Conservation (phyloP, 2,113 vertebrate species). For the rabbit (Oryctolagus cuniculus) region DNA sequence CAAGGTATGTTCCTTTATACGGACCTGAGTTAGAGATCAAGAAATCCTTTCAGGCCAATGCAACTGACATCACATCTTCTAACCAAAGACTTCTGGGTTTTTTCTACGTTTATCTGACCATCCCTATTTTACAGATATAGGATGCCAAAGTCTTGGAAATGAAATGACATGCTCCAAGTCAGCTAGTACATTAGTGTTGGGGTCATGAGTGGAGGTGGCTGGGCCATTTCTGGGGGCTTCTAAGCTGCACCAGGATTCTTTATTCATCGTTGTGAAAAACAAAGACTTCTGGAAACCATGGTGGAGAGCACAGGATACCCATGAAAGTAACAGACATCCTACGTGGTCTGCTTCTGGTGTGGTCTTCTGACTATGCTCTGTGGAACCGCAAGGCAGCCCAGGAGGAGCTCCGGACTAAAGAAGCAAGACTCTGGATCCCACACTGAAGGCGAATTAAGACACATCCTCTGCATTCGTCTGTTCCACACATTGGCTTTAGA, state of each 20-base stretch:
- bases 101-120: background rate
- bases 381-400: background rate
- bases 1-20: background rate
- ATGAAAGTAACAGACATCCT: background rate
- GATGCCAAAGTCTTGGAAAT: background rate
- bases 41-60: background rate
- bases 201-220: background rate
- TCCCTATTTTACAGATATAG: background rate
- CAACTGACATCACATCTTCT: background rate
- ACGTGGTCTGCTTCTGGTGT: background rate
- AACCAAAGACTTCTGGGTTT: background rate
- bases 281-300: background rate
- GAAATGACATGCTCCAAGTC: background rate
- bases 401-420: background rate
- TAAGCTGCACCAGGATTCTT: background rate
- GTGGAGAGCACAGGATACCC: background rate
- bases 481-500: background rate
- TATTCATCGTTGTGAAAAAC: background rate
- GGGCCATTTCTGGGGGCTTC: background rate
- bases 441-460: conserved; percentile 1
- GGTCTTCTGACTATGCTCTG: background rate
- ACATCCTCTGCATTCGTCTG: background rate
- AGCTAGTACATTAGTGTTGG: background rate
- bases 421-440: background rate
- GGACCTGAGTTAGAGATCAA: background rate